Conservation (phyloP, 2,113 vertebrate species). For the Strix uralensis region DNA sequence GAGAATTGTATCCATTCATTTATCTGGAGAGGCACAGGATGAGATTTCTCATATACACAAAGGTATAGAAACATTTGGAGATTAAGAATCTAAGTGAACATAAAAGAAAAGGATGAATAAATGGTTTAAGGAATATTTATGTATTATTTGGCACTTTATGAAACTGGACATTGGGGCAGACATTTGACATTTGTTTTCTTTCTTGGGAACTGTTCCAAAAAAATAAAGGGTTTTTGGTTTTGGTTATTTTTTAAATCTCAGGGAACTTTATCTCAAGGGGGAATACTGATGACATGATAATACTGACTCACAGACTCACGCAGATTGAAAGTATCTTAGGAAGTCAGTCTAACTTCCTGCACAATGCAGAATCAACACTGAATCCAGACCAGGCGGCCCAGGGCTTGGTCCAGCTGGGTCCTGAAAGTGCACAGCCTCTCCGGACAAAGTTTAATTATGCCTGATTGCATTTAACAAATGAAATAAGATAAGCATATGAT, state of each 20-base stretch:
- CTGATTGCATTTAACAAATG: background rate
- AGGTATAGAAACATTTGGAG: background rate
- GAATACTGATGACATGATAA: background rate
- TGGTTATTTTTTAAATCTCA: background rate
- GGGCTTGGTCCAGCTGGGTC: background rate
- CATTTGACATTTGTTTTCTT: background rate
- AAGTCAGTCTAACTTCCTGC: too few relatives aligned
- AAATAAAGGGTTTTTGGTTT: too few relatives aligned
- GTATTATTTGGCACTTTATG: background rate
- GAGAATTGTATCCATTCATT: background rate
- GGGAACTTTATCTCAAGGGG: background rate
- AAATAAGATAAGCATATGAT: background rate
- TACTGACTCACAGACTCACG: background rate
- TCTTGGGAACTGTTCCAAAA: background rate
- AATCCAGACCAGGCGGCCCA: background rate
- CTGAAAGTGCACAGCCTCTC: background rate
- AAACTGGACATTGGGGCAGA: background rate
- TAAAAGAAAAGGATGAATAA: background rate
- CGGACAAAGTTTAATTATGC: background rate
- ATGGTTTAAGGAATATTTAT: background rate
- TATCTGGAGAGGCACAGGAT: background rate
- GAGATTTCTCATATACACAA: background rate
- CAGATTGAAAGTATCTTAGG: background rate
- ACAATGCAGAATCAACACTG: background rate
- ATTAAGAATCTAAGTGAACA: background rate